Evolutionary conservation across 1,140 invertebrate genomes (phyloP).

Genomic region (Cyclina sinensis): DNA sequence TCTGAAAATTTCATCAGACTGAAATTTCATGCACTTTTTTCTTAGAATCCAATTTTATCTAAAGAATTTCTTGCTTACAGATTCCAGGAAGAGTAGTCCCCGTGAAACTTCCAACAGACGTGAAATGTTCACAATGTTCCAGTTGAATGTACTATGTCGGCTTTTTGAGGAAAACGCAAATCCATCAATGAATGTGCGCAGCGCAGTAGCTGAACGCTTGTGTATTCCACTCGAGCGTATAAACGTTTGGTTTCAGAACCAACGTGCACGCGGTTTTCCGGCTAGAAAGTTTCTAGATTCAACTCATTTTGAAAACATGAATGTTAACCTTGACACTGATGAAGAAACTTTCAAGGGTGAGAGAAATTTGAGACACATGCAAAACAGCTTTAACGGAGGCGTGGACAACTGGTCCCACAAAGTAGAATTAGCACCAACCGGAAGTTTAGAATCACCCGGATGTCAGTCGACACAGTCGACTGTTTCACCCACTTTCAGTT

Average conservation of each 20-base stretch:
- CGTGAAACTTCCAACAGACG: constrained; percentile 52
- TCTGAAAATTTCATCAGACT: no score
- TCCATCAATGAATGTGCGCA: constrained; percentile 56
- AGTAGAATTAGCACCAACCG: background rate
- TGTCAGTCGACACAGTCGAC: background rate
- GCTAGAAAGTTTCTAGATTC: constrained; percentile 46
- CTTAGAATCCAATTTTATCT: no score
- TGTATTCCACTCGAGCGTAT: constrained; percentile 62
- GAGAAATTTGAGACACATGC: background rate
- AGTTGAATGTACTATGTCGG: constrained; percentile 57
- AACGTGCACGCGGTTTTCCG: constrained; percentile 63
- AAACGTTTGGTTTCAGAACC: constrained; percentile 69
- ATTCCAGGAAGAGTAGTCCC: constrained; percentile 24
- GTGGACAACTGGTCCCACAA: background rate
- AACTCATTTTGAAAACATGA: background rate
- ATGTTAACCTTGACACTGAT: background rate
- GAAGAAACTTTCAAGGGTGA: background rate
- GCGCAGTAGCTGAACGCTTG: constrained; percentile 36
- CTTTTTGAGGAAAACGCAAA: constrained; percentile 65
- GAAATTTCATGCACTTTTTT: no score
- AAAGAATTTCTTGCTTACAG: constrained; percentile 32
- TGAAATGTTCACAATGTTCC: constrained; percentile 61
- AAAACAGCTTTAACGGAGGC: background rate
- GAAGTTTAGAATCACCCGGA: background rate
- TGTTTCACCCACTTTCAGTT: background rate